A percentile compares a stretch with the other conserved stretches of the same genome.
phyloP scores from a whole-genome alignment of 2,113 vertebrate species.

The Hucho hucho region DNA sequence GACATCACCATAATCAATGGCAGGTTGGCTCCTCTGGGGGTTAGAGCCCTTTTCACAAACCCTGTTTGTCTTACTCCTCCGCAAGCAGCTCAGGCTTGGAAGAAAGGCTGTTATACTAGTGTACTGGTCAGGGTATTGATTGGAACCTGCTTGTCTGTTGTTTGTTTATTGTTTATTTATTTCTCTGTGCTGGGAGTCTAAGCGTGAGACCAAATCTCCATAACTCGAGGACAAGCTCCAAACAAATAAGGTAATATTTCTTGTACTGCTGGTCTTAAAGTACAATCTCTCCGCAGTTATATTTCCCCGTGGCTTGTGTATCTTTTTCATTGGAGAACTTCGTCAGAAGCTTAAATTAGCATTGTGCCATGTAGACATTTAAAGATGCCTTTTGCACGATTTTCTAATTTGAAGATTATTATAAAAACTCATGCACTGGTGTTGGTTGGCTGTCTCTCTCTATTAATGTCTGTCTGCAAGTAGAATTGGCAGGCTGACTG shows the following conservation, averaged over 20 bases:
- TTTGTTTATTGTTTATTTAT: constrained; percentile 38
- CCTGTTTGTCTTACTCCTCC: constrained; percentile 42
- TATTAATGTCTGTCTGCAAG: constrained; percentile 14
- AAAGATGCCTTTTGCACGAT: too few species aligned
- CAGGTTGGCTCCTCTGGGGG: constrained; percentile 43
- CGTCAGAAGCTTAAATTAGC: not conserved
- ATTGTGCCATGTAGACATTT: too few species aligned
- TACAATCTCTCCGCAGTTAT: too few species aligned
- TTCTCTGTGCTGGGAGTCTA: constrained; percentile 26
- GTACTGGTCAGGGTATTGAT: constrained; percentile 47
- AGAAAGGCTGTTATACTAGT: constrained; percentile 33
- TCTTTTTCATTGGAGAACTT: not conserved
- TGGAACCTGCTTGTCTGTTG: constrained; percentile 33
- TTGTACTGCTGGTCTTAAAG: not conserved
- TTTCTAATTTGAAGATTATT: too few species aligned
- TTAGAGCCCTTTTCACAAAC: constrained; percentile 53
- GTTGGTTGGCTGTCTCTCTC: not conserved
- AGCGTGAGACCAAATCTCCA: constrained; percentile 31
- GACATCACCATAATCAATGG: constrained; percentile 56
- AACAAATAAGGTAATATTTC: constrained; percentile 16
- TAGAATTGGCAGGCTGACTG: constrained; percentile 31
- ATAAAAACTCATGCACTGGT: too few species aligned
- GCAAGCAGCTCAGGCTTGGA: not conserved
- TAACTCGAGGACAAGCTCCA: constrained; percentile 30
- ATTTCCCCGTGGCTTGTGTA: too few species aligned